phyloP scores from a whole-genome alignment of 2,888 invertebrate species.

The Unio pictorum region DNA sequence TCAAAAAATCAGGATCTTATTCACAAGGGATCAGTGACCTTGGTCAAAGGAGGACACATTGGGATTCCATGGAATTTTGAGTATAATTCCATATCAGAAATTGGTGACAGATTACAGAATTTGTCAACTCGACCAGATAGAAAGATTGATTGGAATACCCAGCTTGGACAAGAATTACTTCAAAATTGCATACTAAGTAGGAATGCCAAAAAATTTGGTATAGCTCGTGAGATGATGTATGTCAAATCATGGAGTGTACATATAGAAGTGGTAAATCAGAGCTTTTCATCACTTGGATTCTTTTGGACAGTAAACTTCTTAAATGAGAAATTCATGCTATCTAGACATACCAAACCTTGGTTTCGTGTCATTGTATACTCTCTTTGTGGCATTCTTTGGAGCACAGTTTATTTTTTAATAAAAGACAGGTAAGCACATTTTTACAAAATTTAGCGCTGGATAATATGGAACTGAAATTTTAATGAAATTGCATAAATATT shows the following conservation, averaged over 20 bases:
- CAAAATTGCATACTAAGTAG: slow-evolving; percentile 83
- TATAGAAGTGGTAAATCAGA: slow-evolving; percentile 76
- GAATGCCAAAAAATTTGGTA: slow-evolving; percentile 85
- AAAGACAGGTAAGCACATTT: slow-evolving; percentile 74
- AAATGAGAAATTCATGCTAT: slow-evolving; percentile 76
- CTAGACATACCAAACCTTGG: slow-evolving; percentile 72
- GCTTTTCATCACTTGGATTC: slow-evolving; percentile 47
- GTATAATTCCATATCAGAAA: slow-evolving; percentile 75
- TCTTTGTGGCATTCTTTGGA: slow-evolving; percentile 76
- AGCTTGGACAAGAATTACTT: slow-evolving; percentile 78
- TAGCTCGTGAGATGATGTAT: slow-evolving; percentile 83
- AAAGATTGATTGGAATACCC: slow-evolving; percentile 79
- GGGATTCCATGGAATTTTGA: slow-evolving; percentile 84
- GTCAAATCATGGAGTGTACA: slow-evolving; percentile 77
- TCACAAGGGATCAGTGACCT: slow-evolving; percentile 77
- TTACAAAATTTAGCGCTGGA: too few relatives aligned
- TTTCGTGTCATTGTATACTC: slow-evolving; percentile 75
- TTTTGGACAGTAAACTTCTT: slow-evolving; percentile 74
- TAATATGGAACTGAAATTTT: too few relatives aligned
- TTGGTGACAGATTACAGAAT: slow-evolving; percentile 76
- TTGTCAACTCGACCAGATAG: slow-evolving; percentile 66
- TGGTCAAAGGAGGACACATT: slow-evolving; percentile 78
- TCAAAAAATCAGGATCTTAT: slow-evolving; percentile 83
- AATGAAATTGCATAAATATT: too few relatives aligned
- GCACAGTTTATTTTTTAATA: slow-evolving; percentile 78